Evolutionary conservation across 2,797 vertebrate species (phyloP), one percentile per base, ranked within the genome.

Genomic region (Neoniphon sammara): DNA sequence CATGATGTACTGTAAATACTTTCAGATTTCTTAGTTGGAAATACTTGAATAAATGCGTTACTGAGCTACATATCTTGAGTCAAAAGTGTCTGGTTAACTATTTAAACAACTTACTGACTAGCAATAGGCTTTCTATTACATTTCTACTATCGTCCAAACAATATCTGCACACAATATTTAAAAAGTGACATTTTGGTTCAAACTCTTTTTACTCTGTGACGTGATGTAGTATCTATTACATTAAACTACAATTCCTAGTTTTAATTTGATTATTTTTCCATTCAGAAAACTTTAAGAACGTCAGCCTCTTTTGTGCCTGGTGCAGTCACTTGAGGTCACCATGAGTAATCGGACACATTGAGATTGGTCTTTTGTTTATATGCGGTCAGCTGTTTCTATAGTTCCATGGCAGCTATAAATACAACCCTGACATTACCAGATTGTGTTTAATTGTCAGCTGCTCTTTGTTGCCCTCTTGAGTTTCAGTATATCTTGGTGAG

Each of bases 31-130:
- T 86, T 90, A 91, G 86, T 88, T 84, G 89, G 80, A 91, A 88
- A 92, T 92, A 93, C 93, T 94, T 94, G 91, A 94, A 94, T 94
- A 94, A 94, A 94, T 91, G 84, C 70, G 90, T 91, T 86, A 86
- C 75, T 83, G 88, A 90, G 81, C 69, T 72, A 68, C 82, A 57
- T 34, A 30, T 46, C 25, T 49, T 15, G 55, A 47, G 52, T 85
- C 52, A 52, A 34, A 52, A 39, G 1, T 44, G 2, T 54, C 70
- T 44, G 55, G 5, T 64, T 25, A 12, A 39, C 18, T 7, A 12
- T 58, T 12, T 18, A 34, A 58, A 39, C 57, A 23, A 1, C 10
- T 34, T 36, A 36, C 36, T 58, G 20, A 23, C 9, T 21, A 23
- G 6, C 18, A 7, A 50, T 39, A 47, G 46, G 11, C 23, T 54